Percentiles rank a stretch among this genome's conserved stretches.
Conservation (phyloP, 2,113 vertebrate genomes). For the Azemiops feae region DNA sequence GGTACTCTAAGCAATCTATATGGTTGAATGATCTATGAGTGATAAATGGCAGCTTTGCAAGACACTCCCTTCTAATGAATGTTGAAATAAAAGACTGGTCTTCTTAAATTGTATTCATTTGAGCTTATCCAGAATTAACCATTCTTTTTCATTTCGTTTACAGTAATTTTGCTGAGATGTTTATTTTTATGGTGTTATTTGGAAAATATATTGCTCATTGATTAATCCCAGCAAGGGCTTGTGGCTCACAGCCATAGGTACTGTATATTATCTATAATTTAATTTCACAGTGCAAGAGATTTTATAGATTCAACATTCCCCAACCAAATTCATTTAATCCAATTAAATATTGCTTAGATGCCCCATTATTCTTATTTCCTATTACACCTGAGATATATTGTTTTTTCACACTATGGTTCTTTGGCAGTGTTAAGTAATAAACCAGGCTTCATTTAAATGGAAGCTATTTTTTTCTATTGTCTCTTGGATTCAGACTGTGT, state of each 20-base stretch:
- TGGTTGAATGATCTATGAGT: neutral
- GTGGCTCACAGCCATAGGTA: constrained; percentile 13
- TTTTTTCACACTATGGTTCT: constrained; percentile 9
- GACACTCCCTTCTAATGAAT: constrained; percentile 1
- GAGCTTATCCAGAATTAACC: constrained; percentile 16
- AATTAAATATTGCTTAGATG: constrained; percentile 35
- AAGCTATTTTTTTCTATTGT: constrained; percentile 39
- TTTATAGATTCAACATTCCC: constrained; percentile 42
- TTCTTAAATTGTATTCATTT: constrained; percentile 11
- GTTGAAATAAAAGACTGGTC: neutral
- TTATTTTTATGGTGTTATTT: constrained; percentile 43
- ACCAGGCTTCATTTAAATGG: constrained; percentile 27
- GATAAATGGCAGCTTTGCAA: neutral
- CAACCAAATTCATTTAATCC: constrained; percentile 39
- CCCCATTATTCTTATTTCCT: constrained; percentile 32
- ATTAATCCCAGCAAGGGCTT: constrained; percentile 18
- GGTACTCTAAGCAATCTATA: neutral
- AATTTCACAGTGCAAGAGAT: constrained; percentile 27
- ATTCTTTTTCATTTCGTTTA: constrained; percentile 18
- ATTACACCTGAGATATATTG: constrained; percentile 18
- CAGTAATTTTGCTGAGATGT: constrained; percentile 17
- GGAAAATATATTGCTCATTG: constrained; percentile 26
- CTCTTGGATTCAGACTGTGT: constrained; percentile 31
- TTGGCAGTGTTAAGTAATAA: constrained; percentile 40
- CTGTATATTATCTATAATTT: constrained; percentile 18